These are phyloP conservation scores for Oscheius sp. DNA, from an alignment of 2,888 invertebrate species.

Conservation along the genomic window DNA sequence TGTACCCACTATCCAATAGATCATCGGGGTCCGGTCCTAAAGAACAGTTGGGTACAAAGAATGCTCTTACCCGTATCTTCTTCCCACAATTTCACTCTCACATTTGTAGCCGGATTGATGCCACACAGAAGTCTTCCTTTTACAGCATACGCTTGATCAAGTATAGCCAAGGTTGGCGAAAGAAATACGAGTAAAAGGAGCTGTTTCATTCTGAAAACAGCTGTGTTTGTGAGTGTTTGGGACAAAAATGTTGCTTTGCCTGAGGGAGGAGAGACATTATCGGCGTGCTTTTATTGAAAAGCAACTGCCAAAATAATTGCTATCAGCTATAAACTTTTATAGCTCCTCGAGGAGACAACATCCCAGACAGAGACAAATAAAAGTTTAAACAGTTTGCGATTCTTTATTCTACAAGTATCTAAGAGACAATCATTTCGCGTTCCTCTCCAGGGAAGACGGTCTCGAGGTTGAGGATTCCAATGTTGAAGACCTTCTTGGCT, in stretches of 20 bases:
- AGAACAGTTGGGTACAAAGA: background rate
- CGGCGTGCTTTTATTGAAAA: constrained; percentile 26
- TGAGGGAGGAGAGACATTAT: constrained; percentile 12
- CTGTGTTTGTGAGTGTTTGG: background rate
- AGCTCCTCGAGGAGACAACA: constrained; percentile 14
- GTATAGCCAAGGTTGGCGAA: constrained; percentile 29
- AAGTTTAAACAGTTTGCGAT: background rate
- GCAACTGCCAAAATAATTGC: constrained; percentile 25
- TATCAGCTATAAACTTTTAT: constrained; percentile 32
- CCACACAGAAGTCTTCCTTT: constrained; percentile 58
- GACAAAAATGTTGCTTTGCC: constrained; percentile 12
- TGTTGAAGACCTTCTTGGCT: constrained; percentile 57
- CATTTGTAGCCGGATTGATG: constrained; percentile 48
- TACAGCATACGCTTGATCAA: constrained; percentile 60
- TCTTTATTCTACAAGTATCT: constrained; percentile 6
- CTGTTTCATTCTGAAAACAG: constrained; percentile 17
- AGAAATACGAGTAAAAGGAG: constrained; percentile 5
- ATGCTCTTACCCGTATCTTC: constrained; percentile 53
- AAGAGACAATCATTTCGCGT: constrained; percentile 48
- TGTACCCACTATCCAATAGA: constrained; percentile 61
- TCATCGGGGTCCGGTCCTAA: constrained; percentile 62
- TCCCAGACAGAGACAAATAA: constrained; percentile 6
- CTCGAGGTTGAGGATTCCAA: constrained; percentile 55
- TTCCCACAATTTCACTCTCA: constrained; percentile 63
- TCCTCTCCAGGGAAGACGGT: constrained; percentile 52